Evolutionary conservation across 2,113 vertebrate genomes (phyloP).

Genomic region (Galbula dea): DNA sequence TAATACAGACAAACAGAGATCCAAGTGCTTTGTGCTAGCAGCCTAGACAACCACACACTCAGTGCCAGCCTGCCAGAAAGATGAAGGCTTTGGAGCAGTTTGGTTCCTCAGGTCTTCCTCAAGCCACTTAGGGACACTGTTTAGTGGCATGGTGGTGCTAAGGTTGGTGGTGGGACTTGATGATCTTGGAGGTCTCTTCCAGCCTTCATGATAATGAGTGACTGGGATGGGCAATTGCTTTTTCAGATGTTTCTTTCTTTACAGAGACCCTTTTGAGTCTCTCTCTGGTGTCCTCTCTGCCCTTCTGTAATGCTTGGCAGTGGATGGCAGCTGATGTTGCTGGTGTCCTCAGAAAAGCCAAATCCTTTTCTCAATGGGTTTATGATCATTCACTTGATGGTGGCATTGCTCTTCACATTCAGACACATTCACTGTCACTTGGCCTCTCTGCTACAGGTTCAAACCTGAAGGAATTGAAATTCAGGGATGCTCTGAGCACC

Average conservation of each 20-base stretch:
- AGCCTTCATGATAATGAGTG: background rate
- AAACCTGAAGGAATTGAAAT: background rate
- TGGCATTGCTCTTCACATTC: background rate
- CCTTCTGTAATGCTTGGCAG: background rate
- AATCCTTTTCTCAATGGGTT: background rate
- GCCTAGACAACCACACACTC: background rate
- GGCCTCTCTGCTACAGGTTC: background rate
- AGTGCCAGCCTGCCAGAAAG: background rate
- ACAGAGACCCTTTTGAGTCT: background rate
- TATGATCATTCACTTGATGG: background rate
- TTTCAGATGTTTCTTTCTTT: background rate
- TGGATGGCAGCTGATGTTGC: background rate
- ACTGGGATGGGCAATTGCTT: background rate
- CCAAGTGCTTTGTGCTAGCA: background rate
- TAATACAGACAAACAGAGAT: constrained; percentile 22
- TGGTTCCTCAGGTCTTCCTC: background rate
- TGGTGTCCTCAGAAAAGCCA: background rate
- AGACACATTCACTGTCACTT: background rate
- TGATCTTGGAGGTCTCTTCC: too few species aligned
- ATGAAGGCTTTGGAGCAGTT: background rate
- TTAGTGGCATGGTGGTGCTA: too few species aligned
- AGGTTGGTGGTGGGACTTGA: too few species aligned
- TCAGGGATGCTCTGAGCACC: background rate
- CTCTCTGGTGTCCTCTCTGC: background rate
- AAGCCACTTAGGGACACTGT: accelerated